A percentile compares a stretch with the other conserved stretches of the same genome.
These are phyloP conservation scores for Oreochromis niloticus DNA, from an alignment of 2,113 vertebrate species.

Conservation along the genomic window DNA sequence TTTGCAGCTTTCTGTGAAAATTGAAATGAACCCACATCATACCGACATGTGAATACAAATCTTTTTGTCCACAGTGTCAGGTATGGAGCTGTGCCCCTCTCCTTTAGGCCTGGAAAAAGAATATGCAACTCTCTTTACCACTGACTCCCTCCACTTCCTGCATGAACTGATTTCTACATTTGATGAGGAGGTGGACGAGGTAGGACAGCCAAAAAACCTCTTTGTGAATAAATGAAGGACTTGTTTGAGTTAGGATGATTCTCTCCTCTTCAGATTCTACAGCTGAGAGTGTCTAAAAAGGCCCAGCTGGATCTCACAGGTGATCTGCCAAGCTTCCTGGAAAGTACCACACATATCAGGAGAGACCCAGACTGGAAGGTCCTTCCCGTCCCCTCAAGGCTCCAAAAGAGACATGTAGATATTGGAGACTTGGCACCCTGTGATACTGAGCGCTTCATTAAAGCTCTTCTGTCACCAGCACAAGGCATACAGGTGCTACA, in stretches of 20 bases:
- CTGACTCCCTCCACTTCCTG: constrained; percentile 66
- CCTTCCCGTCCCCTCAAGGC: constrained; percentile 62
- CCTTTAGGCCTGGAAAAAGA: constrained; percentile 64
- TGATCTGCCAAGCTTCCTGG: constrained; percentile 65
- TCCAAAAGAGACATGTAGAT: constrained; percentile 74
- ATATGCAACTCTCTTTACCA: constrained; percentile 64
- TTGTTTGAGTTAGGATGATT: background rate
- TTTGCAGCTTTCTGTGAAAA: too few species aligned
- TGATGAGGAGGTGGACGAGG: constrained; percentile 71
- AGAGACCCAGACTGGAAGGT: constrained; percentile 70
- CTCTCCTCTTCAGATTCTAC: constrained; percentile 54
- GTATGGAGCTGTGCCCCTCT: constrained; percentile 64
- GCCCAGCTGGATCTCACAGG: constrained; percentile 67
- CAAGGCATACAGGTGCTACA: constrained; percentile 74
- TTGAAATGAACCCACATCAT: too few species aligned
- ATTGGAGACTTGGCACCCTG: constrained; percentile 74
- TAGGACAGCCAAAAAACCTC: background rate
- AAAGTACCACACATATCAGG: constrained; percentile 57
- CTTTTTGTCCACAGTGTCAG: constrained; percentile 14
- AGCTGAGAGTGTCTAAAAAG: constrained; percentile 65
- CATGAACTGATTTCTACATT: constrained; percentile 70
- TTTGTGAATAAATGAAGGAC: background rate
- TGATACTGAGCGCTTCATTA: constrained; percentile 63
- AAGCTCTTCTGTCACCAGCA: constrained; percentile 66
- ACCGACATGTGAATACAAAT: background rate